Evolutionary conservation across 2,113 vertebrate species (phyloP), one percentile per base, ranked within the genome.

Genomic region (Ginglymostoma cirratum): DNA sequence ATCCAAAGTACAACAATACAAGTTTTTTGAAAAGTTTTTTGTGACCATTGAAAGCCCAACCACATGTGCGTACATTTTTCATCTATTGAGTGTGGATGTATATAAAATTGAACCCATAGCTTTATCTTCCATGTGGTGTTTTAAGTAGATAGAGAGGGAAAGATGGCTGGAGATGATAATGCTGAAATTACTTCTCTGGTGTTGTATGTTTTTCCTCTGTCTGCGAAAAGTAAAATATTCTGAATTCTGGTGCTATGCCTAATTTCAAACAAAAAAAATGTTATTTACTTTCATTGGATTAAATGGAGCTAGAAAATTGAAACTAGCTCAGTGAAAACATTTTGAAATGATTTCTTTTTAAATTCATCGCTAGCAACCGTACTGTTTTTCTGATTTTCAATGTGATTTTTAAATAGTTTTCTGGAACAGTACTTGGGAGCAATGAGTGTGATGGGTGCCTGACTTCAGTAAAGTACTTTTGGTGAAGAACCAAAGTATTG

Each of bases 101-200:
- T 19, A 67, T 93, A 93, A 66, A 93, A 66, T 38, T 61, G 66
- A 93, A 17, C 34, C n/a, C 55, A 93, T 93, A 23, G 55, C 66
- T 66, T 15, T 65, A 93, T 93, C 89, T 93, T 93, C 38, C 30
- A 90, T 90, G 89, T 93, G 89, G 89, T 92, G 61, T 66, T 66
- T 66, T 42, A 19, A 66, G 8, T 23, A 21, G 38, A 21, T 23
- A 21, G 38, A 15, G 15, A 83, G 38, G 45, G 80, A 83, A 38
- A 38, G 80, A 83, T 83, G 89, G 61, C 89, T 93, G 55, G 61
- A 45, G 89, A 66, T 66, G 34, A 93, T 66, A 93, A 23, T 66
- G 30, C 55, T 23, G 14, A 61, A 15, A 38, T 92, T 92, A 92
- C 55, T 92, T 66, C 34, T 66, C 15, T 5, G 38, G 55, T 92